Base-by-base conservation (phyloP, 2,113 vertebrate genomes). In the Campylomormyrus tamandua region DNA sequence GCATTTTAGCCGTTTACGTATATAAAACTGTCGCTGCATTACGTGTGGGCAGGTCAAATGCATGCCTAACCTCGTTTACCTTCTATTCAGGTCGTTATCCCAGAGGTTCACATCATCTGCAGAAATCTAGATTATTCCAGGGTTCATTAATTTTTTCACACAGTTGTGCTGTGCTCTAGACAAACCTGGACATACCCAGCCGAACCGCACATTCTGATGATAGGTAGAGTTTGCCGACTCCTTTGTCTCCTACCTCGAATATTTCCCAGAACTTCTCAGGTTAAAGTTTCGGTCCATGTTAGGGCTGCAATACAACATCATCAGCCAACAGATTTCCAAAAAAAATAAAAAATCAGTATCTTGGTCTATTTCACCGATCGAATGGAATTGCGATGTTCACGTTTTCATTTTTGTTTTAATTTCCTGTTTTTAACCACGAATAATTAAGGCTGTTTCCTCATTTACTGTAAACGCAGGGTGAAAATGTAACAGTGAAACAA, bases 191-290 rank as follows among this genome's bases (percentile, higher is more conserved):
- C 50, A 17, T 86, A 86, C 48, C 84, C 45, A 50, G n/a, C 48
- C 6, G n/a, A 15, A 31, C 62, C 10, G 62, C 48, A 50, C n/a
- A 53, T 52, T 27, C 31, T 27, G 48, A 31, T 48, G 86, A 74
- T 24, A n/a, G 80, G 17, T 46, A 17, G 50, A 45, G 13, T 24
- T 49, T 35, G 52, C 17, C 21, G 21, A 5, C 31, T 89, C 74
- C 74, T 56, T 46, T 46, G 19, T 48, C 83, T 84, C 83, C 74
- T 89, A 89, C 89, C 80, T 84, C 89, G 53, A 52, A 46, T 46
- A 45, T 45, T 83, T 58, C 10, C 80, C 49, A 58, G 49, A n/a
- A 46, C 6, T 85, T 80, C 89, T 89, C 89, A 89, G 89, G 89
- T 84, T 84, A 46, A 83, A 84, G 50, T 87, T 24, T 24, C 24